phyloP scores from a whole-genome alignment of 2,797 vertebrate species.

The Dicrostonyx torquatus region DNA sequence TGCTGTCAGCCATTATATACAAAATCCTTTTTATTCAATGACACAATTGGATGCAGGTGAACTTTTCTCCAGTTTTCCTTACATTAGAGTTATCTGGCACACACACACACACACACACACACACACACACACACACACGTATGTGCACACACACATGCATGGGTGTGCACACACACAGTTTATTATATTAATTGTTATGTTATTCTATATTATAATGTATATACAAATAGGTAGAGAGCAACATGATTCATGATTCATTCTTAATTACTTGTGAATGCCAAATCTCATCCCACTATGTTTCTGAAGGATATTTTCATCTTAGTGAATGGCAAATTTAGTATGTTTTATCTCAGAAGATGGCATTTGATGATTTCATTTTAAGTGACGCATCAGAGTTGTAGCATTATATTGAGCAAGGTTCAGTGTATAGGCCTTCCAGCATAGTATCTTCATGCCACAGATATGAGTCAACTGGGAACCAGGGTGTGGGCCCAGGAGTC shows the following conservation, averaged over 20 bases:
- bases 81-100: neutral
- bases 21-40: neutral
- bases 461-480: neutral
- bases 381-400: neutral
- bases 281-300: neutral
- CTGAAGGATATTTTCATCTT: conserved; percentile 51
- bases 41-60: neutral
- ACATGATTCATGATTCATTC: neutral
- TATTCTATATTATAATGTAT: neutral
- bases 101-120: neutral
- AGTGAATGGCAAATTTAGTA: neutral
- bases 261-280: neutral
- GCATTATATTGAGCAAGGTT: neutral
- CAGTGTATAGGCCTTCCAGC: neutral
- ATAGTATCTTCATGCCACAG: neutral
- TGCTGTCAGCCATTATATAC: neutral
- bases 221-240: neutral
- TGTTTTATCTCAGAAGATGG: conserved; percentile 1
- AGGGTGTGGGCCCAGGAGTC: neutral
- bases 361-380: neutral
- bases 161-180: neutral
- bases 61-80: conserved; percentile 41
- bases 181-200: neutral
- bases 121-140: neutral
- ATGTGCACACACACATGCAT: neutral